These are phyloP conservation scores for Aptenodytes forsteri DNA, from an alignment of 2,113 vertebrate species.

Conservation along the genomic window DNA sequence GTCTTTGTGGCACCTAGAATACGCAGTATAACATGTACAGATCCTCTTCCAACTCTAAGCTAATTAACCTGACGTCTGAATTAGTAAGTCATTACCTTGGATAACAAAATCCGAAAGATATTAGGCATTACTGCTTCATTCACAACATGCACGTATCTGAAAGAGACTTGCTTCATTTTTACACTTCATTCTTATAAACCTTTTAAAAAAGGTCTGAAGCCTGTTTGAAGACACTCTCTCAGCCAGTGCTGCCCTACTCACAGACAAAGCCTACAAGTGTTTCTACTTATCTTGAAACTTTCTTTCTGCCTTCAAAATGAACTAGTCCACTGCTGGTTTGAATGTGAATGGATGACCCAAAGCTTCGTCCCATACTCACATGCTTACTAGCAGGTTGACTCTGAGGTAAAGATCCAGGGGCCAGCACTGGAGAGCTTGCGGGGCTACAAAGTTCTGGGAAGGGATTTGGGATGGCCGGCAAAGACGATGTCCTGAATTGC, in stretches of 20 bases:
- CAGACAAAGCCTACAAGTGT: neutral
- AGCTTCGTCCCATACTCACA: slow-evolving; percentile 75
- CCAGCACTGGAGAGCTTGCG: slow-evolving; percentile 83
- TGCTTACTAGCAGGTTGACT: slow-evolving; percentile 82
- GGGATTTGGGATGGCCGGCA: slow-evolving; percentile 96
- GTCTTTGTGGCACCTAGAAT: neutral
- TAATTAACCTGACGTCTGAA: neutral
- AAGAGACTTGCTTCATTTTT: neutral
- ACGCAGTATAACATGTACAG: neutral
- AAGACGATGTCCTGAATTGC: slow-evolving; percentile 90
- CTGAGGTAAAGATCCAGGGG: slow-evolving; percentile 88
- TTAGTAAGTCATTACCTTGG: neutral
- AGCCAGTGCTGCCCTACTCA: neutral
- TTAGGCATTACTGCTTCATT: neutral
- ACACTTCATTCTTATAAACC: neutral
- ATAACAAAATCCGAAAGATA: neutral
- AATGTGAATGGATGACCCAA: neutral
- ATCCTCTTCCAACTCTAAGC: neutral
- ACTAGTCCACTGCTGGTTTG: neutral
- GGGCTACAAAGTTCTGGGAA: slow-evolving; percentile 94
- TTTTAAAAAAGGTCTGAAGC: neutral
- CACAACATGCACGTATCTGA: neutral
- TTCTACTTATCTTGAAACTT: neutral
- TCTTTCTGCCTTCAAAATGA: neutral
- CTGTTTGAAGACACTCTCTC: neutral